Evolutionary conservation across 2,797 vertebrate species (phyloP).

Genomic region (Crocidura indochinensis): DNA sequence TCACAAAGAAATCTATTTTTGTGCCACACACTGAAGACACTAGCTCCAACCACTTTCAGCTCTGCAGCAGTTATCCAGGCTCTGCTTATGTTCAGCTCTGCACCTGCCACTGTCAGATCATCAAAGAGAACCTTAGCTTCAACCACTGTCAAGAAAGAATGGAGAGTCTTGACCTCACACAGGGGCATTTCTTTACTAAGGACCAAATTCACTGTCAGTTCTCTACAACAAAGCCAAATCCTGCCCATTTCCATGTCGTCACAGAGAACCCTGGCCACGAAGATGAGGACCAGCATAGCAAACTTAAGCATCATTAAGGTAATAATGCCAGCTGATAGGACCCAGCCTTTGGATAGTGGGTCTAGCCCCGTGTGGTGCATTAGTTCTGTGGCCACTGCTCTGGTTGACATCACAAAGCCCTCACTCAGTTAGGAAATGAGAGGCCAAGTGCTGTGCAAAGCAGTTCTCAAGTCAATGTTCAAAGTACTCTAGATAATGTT

Average conservation of each 20-base stretch:
- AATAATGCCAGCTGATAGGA: slow-evolving; percentile 92
- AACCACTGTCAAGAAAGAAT: background rate
- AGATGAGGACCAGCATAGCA: slow-evolving; percentile 93
- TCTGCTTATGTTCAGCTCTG: background rate
- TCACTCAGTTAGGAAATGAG: slow-evolving; percentile 91
- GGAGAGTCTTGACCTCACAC: background rate
- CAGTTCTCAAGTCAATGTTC: slow-evolving; percentile 91
- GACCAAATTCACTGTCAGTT: background rate
- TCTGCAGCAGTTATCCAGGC: background rate
- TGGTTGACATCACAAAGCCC: slow-evolving; percentile 93
- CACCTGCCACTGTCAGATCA: background rate
- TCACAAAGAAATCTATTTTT: background rate
- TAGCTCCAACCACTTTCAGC: background rate
- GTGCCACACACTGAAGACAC: background rate
- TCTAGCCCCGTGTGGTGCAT: slow-evolving; percentile 92
- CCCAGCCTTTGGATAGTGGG: slow-evolving; percentile 93
- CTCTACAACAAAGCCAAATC: background rate
- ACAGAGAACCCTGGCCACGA: slow-evolving; percentile 93
- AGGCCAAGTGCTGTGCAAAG: slow-evolving; percentile 92
- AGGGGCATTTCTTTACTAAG: background rate
- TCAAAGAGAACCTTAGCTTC: background rate
- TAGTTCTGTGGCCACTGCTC: slow-evolving; percentile 88
- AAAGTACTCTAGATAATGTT: slow-evolving; percentile 93
- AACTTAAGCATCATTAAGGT: slow-evolving; percentile 95
- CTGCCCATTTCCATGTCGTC: slow-evolving; percentile 74